Percentiles rank a stretch among this genome's conserved stretches.
These are phyloP conservation scores for Galendromus occidentalis DNA, from an alignment of 1,140 invertebrate species.

Conservation along the genomic window DNA sequence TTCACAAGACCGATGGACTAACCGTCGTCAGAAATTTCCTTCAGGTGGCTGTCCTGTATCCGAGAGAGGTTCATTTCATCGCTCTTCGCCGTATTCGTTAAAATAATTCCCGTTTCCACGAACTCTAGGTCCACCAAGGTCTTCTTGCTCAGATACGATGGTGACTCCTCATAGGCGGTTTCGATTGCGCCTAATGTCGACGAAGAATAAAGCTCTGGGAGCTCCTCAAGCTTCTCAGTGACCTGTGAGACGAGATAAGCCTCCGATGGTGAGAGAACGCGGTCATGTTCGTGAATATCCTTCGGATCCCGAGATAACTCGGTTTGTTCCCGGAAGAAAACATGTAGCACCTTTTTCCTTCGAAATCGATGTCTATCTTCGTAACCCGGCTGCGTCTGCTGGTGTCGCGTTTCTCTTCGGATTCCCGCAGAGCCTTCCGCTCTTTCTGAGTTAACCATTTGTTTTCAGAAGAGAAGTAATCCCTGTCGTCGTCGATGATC, in stretches of 20 bases:
- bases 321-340: too few relatives aligned
- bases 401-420: slow-evolving; percentile 44
- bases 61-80: slow-evolving; percentile 19
- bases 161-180: neutral
- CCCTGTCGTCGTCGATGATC: slow-evolving; percentile 83
- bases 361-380: slow-evolving; percentile 54
- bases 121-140: neutral
- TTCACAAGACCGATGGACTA: neutral
- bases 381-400: slow-evolving; percentile 46
- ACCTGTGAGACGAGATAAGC: slow-evolving; percentile 18
- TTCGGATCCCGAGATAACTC: too few relatives aligned
- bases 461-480: slow-evolving; percentile 61
- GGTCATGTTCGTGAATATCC: too few relatives aligned
- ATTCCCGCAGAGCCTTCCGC: slow-evolving; percentile 42
- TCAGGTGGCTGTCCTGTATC: slow-evolving; percentile 60
- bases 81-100: neutral
- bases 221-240: slow-evolving; percentile 16
- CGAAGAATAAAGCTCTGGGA: neutral
- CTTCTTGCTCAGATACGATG: neutral
- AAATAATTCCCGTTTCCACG: neutral
- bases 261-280: too few relatives aligned
- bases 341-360: slow-evolving; percentile 33
- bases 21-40: slow-evolving; percentile 59
- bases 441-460: slow-evolving; percentile 56
- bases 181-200: neutral